Base-by-base conservation (phyloP, 1,140 invertebrate genomes). In the Drosophila truncata region DNA sequence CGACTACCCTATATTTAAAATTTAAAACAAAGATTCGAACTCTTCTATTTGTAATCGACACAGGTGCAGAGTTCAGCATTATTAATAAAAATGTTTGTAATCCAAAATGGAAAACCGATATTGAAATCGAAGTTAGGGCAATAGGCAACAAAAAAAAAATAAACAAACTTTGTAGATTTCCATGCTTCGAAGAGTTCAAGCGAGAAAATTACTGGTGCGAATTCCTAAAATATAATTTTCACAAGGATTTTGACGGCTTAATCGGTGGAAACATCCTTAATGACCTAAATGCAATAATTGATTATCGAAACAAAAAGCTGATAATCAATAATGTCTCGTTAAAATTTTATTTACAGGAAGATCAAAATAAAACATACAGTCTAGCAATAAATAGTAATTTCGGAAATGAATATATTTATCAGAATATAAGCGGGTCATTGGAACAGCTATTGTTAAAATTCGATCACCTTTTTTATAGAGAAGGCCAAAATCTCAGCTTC, bases 1-100 rank as follows among this genome's bases (percentile, higher is more conserved):
- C 31, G 39, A 57, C 23, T 57, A 31, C 52, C 50, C 62, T 65
- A 65, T 65, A 57, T 65, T n/a, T n/a, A 23, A 25, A 52, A 41
- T 44, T 13, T 65, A 29, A 63, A 63, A 54, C 33, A n/a, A 20
- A 29, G 20, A 23, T 54, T 16, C n/a, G 35, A 39, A 49, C 46
- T 4, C 37, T 55, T 11, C 33, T 35, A 35, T 35, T 35, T 11
- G 33, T 35, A 35, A 35, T 35, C 33, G 33, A 35, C 33, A 35
- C 33, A 35, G 33, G 33, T 35, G 33, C 27, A 27, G 27, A 27
- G 27, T 5, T 27, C 27, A 27, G 27, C 27, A 27, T 27, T 27
- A 27, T 27, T 35, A 35, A 35, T 4, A 11, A 35, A 35, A 52
- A 63, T 11, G 25, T 61, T 10, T 61, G 35, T 49, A 31, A 64